Percentiles rank a stretch among this genome's conserved stretches.
Conservation (phyloP, 2,113 vertebrate species). For the Arizona elegans region DNA sequence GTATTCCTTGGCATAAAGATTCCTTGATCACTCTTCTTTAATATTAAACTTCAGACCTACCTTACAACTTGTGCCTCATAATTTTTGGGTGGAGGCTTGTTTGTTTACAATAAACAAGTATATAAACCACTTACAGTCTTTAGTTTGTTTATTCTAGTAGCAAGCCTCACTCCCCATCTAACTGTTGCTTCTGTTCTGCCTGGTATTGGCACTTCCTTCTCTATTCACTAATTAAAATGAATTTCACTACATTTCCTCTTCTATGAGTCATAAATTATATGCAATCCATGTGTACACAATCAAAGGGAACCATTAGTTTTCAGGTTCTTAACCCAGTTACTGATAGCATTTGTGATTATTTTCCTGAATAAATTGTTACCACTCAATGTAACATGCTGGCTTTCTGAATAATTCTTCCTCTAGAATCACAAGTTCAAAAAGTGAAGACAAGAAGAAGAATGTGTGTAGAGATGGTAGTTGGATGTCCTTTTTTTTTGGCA, state of each 20-base stretch:
- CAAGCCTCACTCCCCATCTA: neutral
- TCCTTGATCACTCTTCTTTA: neutral
- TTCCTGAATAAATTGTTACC: too few species aligned
- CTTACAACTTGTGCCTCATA: neutral
- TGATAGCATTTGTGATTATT: neutral
- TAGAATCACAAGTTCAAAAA: neutral
- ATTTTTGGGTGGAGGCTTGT: neutral
- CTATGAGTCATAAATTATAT: neutral
- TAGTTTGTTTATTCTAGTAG: neutral
- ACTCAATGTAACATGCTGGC: neutral
- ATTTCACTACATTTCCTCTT: neutral
- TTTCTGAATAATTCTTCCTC: neutral
- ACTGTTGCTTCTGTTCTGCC: neutral
- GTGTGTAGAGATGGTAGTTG: neutral
- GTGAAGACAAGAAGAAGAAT: neutral
- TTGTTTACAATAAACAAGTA: neutral
- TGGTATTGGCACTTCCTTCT: neutral
- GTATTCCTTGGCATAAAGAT: neutral
- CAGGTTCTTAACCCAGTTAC: neutral
- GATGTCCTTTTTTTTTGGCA: neutral
- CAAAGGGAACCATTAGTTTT: neutral
- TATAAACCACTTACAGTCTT: neutral
- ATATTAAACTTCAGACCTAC: neutral
- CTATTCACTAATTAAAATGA: neutral
- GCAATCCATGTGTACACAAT: neutral